Base-by-base conservation (phyloP, 1,140 invertebrate genomes). In the Drosophila littoralis region DNA sequence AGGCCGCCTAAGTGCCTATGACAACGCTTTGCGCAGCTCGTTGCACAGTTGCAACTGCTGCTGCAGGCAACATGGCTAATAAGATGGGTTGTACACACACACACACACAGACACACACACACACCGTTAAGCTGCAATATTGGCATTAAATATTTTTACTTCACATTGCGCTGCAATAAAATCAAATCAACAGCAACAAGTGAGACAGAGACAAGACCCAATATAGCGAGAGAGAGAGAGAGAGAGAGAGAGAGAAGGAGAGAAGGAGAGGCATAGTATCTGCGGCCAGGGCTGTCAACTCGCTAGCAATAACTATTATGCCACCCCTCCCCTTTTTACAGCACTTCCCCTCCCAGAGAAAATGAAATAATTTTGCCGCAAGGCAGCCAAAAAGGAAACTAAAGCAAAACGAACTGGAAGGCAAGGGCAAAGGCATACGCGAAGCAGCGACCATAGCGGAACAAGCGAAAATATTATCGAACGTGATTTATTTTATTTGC, bases 291-390 rank as follows among this genome's bases (percentile, higher is more conserved):
- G 76, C 61, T 83, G 76, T 79, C 75, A 81, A 64, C 57, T 69
- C 70, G 22, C 58, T 43, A 40, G 38, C 67, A 64, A 65, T 60
- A 65, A 58, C 38, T 38, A 51, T 70, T 57, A 63, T 70, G 51
- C 50, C 8, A 5, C 13, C 3, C 13, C 61, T 8, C 13, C 15
- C 1, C 15, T 52, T 58, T 36, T 28, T 28, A 28, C 22, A 28
- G 9, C 45, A 22, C 17, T 4, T 8, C 2, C 45, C 8, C 43
- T 1, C 7, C 2, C 43, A 15, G n/a, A 13, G 15, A 63, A 79
- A 79, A 88, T 77, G 66, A 86, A 86, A 86, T 77, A 67, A 83
- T 79, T 83, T 83, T 42, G 51, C 84, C 83, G 63, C 79, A 33
- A 48, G 77, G 75, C 52, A 61, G 33, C 69, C 33, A 35, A 48